phyloP scores from a whole-genome alignment of 92 coral and sea anemone species.

The Epizoanthus stellaris region DNA sequence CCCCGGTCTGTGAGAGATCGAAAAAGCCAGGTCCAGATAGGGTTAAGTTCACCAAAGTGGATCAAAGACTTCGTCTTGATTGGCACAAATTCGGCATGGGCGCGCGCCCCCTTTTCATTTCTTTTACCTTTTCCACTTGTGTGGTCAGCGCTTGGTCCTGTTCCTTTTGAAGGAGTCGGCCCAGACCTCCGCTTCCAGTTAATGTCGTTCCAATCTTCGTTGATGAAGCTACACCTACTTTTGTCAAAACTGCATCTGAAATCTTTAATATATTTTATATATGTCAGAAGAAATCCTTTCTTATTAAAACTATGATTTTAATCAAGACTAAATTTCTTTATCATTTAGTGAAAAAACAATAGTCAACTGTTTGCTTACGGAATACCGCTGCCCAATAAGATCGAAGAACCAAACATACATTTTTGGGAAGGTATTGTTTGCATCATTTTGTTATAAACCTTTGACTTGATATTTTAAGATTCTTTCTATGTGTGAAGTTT shows the following conservation, averaged over 20 bases:
- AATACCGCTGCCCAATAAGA: too few species aligned
- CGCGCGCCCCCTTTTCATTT: neutral
- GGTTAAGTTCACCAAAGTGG: neutral
- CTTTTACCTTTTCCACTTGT: neutral
- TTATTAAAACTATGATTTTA: neutral
- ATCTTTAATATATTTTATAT: neutral
- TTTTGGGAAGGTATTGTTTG: too few species aligned
- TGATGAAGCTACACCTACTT: neutral
- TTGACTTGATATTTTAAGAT: too few species aligned
- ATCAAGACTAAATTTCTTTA: neutral
- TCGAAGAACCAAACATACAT: too few species aligned
- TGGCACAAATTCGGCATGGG: neutral
- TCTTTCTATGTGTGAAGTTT: too few species aligned
- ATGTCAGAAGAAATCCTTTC: neutral
- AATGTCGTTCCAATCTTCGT: neutral
- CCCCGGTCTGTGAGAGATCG: too few species aligned
- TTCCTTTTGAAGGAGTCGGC: neutral
- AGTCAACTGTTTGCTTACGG: too few species aligned
- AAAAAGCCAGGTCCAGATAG: too few species aligned
- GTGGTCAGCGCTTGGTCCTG: neutral
- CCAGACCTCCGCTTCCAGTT: neutral
- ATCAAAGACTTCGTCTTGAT: neutral
- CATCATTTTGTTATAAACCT: too few species aligned
- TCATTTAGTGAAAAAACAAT: too few species aligned
- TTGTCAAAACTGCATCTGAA: slow-evolving; percentile 3